Evolutionary conservation across 2,113 vertebrate genomes (phyloP).

Genomic region (Neomonachus schauinslandi): DNA sequence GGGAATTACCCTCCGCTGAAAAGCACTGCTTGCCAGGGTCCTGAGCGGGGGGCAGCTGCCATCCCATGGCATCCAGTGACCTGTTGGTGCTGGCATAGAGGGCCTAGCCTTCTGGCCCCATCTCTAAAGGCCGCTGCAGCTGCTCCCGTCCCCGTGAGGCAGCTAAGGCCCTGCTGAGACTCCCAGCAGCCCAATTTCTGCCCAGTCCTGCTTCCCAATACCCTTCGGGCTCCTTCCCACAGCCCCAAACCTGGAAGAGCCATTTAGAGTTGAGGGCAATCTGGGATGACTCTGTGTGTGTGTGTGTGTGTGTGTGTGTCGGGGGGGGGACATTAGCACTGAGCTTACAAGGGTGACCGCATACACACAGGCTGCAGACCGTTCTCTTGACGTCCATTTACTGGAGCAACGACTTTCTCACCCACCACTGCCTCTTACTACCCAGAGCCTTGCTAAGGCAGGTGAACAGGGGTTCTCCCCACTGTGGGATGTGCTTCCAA

Average conservation of each 20-base stretch:
- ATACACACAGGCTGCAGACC: rapidly evolving
- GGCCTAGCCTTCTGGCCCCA: background rate
- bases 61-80: background rate
- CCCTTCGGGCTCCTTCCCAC: background rate
- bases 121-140: background rate
- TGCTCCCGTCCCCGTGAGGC: background rate
- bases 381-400: background rate
- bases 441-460: background rate
- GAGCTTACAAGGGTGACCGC: background rate
- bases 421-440: background rate
- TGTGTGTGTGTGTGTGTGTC: background rate
- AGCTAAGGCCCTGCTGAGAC: background rate
- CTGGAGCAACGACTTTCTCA: background rate
- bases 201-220: background rate
- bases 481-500: background rate
- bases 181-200: background rate
- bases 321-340: background rate
- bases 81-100: no score
- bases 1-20: background rate
- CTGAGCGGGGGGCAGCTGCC: background rate
- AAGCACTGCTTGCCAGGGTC: background rate
- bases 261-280: background rate
- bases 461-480: background rate
- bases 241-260: background rate
- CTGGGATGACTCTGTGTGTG: background rate